Evolutionary conservation across 2,888 invertebrate genomes (phyloP).

Genomic region (Thera obeliscata): DNA sequence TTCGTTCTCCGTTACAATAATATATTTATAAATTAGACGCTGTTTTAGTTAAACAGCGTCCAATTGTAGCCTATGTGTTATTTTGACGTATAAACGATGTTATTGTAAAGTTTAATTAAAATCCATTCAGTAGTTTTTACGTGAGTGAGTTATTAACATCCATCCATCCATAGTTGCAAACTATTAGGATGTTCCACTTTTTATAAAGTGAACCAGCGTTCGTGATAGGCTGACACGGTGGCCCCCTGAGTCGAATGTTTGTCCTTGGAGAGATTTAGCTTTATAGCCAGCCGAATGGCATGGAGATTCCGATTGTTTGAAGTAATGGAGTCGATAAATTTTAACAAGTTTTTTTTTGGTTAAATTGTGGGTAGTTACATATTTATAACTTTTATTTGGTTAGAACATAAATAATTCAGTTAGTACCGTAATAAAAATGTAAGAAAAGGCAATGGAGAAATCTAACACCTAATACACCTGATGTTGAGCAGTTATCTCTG

Average conservation of each 20-base stretch:
- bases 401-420: background rate
- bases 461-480: background rate
- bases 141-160: too few relatives aligned
- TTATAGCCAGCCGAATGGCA: constrained; percentile 33
- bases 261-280: constrained; percentile 37
- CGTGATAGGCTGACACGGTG: background rate
- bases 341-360: constrained; percentile 27
- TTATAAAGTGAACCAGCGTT: constrained; percentile 8
- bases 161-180: too few relatives aligned
- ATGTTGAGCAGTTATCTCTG: background rate
- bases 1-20: too few relatives aligned
- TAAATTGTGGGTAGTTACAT: background rate
- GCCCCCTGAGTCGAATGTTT: constrained; percentile 34
- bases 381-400: background rate
- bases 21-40: too few relatives aligned
- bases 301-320: constrained; percentile 26
- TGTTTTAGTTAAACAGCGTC: too few relatives aligned
- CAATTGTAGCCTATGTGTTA: too few relatives aligned
- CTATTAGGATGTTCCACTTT: background rate
- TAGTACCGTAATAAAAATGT: too few relatives aligned
- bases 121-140: too few relatives aligned
- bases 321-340: constrained; percentile 30
- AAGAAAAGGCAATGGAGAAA: background rate
- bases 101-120: too few relatives aligned
- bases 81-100: too few relatives aligned